Percentiles rank a stretch among this genome's conserved stretches.
Evolutionary conservation across 30 jellyfish, hydroid and myxozoan species (phyloP).

Genomic region (Cassiopea xamachana): DNA sequence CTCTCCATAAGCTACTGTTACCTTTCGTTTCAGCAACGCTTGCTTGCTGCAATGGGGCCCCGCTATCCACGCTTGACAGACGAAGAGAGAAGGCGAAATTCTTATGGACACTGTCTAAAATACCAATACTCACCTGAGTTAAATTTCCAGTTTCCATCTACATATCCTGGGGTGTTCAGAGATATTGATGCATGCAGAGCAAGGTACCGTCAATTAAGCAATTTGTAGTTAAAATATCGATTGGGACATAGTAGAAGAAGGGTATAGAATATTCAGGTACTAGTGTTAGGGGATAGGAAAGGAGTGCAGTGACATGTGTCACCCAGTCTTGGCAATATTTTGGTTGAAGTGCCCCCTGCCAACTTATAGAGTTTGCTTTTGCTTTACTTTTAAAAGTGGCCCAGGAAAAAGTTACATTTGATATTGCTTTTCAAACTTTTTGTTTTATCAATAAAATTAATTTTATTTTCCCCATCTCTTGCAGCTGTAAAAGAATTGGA

Average conservation of each 20-base stretch:
- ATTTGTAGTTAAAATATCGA: background rate
- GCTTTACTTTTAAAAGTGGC: too few relatives aligned
- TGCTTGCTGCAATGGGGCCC: slow-evolving; percentile 83
- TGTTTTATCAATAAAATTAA: too few relatives aligned
- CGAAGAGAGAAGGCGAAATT: slow-evolving; percentile 83
- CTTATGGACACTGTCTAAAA: slow-evolving; percentile 74
- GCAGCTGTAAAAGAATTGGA: slow-evolving; percentile 61
- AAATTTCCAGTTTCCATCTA: slow-evolving; percentile 63
- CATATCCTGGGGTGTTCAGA: slow-evolving; percentile 85
- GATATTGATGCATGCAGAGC: slow-evolving; percentile 88
- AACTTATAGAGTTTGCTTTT: too few relatives aligned
- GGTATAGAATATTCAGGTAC: too few relatives aligned
- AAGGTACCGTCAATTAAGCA: slow-evolving; percentile 9
- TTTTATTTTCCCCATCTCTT: background rate
- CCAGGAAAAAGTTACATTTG: too few relatives aligned
- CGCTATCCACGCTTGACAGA: slow-evolving; percentile 73
- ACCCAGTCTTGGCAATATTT: too few relatives aligned
- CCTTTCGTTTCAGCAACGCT: slow-evolving; percentile 60
- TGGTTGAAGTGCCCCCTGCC: too few relatives aligned
- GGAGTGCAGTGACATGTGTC: too few relatives aligned
- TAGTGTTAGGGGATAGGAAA: too few relatives aligned
- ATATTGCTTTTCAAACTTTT: too few relatives aligned
- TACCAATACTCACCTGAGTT: slow-evolving; percentile 69
- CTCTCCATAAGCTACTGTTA: background rate
- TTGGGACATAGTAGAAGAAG: background rate